Evolutionary conservation across 30 jellyfish, hydroid and myxozoan species (phyloP).

Genomic region (Calvadosia cruxmelitensis): DNA sequence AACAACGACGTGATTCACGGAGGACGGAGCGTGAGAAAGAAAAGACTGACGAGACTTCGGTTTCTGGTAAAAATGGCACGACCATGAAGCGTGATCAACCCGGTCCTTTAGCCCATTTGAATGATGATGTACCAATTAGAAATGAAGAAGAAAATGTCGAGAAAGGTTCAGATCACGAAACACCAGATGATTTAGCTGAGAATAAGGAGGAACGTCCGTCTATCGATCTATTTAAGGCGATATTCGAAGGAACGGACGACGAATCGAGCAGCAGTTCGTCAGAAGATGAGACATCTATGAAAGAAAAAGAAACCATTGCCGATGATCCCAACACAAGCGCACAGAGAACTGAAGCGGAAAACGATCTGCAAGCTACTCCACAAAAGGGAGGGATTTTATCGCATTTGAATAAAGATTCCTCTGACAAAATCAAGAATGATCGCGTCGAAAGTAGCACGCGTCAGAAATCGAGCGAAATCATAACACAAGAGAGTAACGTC

Average conservation of each 20-base stretch:
- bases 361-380: too few relatives aligned
- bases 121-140: constrained; percentile 6
- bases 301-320: neutral
- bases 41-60: neutral
- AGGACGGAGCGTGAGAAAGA: neutral
- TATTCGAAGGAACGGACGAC: constrained; percentile 49
- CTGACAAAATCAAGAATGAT: neutral
- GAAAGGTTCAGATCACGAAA: neutral
- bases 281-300: neutral
- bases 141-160: neutral
- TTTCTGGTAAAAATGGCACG: neutral
- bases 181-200: neutral
- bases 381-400: neutral
- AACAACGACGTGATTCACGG: neutral
- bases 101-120: constrained; percentile 70
- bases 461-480: neutral
- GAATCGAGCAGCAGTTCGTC: constrained; percentile 5
- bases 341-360: too few relatives aligned
- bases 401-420: neutral
- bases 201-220: constrained; percentile 28
- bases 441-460: neutral
- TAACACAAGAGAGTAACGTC: too few relatives aligned
- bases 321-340: neutral
- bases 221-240: constrained; percentile 83
- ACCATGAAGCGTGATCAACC: constrained; percentile 1